phyloP scores from a whole-genome alignment of 2,888 invertebrate genomes.

The Mellilla xanthometata region DNA sequence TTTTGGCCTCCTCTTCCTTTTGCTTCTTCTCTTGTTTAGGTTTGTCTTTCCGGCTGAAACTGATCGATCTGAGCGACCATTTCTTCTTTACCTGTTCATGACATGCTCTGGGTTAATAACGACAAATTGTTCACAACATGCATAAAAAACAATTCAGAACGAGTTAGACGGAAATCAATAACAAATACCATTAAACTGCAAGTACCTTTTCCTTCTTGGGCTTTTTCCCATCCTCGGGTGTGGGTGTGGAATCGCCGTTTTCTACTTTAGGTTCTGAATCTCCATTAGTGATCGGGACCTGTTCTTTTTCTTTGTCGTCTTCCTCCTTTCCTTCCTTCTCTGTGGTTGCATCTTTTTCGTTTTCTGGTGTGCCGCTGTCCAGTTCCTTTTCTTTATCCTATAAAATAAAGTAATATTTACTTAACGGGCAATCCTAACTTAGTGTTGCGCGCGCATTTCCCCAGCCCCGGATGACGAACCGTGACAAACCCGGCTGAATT shows the following conservation, averaged over 20 bases:
- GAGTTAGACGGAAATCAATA: slow-evolving; percentile 19
- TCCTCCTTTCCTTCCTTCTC: slow-evolving; percentile 82
- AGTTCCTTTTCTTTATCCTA: slow-evolving; percentile 84
- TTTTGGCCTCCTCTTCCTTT: slow-evolving; percentile 82
- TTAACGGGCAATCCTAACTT: neutral
- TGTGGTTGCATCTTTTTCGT: slow-evolving; percentile 86
- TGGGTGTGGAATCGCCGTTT: slow-evolving; percentile 61
- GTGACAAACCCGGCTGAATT: neutral
- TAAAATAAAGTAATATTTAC: slow-evolving; percentile 15
- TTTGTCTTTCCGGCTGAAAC: slow-evolving; percentile 94
- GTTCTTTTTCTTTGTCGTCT: slow-evolving; percentile 54
- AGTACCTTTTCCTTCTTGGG: slow-evolving; percentile 85
- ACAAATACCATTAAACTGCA: neutral
- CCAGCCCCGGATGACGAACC: neutral
- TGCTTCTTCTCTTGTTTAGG: slow-evolving; percentile 89
- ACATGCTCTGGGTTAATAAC: slow-evolving; percentile 52
- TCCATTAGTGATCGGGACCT: slow-evolving; percentile 62
- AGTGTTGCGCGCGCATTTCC: slow-evolving; percentile 4
- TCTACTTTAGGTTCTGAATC: slow-evolving; percentile 68
- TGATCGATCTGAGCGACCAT: slow-evolving; percentile 94
- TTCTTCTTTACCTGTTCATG: slow-evolving; percentile 89
- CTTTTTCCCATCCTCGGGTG: slow-evolving; percentile 80
- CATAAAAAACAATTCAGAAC: slow-evolving; percentile 29
- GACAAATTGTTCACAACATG: slow-evolving; percentile 44
- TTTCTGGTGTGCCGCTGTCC: slow-evolving; percentile 82